Evolutionary conservation across 1,140 invertebrate genomes (phyloP), one percentile per base, ranked within the genome.

Genomic region (Pemphigus obesinymphae): DNA sequence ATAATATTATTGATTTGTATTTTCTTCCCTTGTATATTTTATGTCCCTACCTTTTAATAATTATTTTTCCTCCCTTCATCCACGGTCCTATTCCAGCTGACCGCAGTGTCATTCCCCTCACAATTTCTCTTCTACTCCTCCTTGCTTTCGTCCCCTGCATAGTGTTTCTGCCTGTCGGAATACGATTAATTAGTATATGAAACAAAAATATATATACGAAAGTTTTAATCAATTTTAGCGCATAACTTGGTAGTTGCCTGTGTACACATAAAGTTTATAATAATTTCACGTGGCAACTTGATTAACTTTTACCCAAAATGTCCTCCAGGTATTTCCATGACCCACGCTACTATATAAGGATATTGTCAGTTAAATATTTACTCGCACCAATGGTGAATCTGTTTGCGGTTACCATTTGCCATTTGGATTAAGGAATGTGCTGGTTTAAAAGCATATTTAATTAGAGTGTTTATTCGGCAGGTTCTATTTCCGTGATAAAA

Each of bases 101-200:
- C 68, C 68, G 37, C 40, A 70, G 23, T 70, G 40, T 43, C 40
- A 70, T 70, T 70, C 23, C 68, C 40, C 23, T 29, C 37, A 0
- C 5, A 26, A 8, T 43, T 70, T 70, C 15, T 15, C 23, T 17
- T 29, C 23, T 1, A 17, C 20, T 37, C 20, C 20, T 37, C 20
- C 45, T 34, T 70, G 29, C 37, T 70, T 26, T 45, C 37, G 5
- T 70, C n/a, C 72, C 15, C 48, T 34, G 29, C 23, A n/a, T n/a
- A n/a, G n/a, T n/a, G n/a, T n/a, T n/a, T n/a, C n/a, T 15, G 37
- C 31, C 50, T 78, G 73, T 58, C 50, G 73, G 73, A 78, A 58
- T 78, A 78, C 73, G 73, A 78, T 78, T 78, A 78, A 78, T 78
- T 78, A 78, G 50, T 78, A n/a, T n/a, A 78, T 40, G 34, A 78